phyloP scores from a whole-genome alignment of 2,888 invertebrate species.

The Exocentrus adspersus region DNA sequence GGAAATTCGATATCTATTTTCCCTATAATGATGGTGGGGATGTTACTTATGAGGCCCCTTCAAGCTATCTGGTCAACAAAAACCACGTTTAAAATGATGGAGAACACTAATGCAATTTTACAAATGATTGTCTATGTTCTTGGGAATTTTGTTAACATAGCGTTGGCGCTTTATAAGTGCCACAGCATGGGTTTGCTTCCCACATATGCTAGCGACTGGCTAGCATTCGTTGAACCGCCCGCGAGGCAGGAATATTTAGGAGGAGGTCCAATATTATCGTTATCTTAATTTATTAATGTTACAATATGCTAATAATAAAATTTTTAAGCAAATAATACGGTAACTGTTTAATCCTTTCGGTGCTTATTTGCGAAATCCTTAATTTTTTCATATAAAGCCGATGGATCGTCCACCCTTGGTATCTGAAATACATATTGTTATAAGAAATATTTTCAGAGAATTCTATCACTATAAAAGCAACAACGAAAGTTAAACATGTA shows the following conservation, averaged over 20 bases:
- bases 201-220: conserved; percentile 97
- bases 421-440: conserved; percentile 68
- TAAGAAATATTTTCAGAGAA: too few species aligned
- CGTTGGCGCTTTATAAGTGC: conserved; percentile 94
- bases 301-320: conserved; percentile 44
- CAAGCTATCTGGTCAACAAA: conserved; percentile 93
- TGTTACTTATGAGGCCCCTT: conserved; percentile 96
- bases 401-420: conserved; percentile 86
- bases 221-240: conserved; percentile 95
- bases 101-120: conserved; percentile 87
- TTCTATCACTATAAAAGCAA: too few species aligned
- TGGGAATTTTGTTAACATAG: conserved; percentile 92
- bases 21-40: conserved; percentile 99
- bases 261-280: conserved; percentile 78
- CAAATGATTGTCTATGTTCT: conserved; percentile 94
- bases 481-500: too few species aligned
- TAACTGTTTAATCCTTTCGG: conserved; percentile 65
- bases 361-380: conserved; percentile 77
- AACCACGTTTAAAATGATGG: conserved; percentile 92
- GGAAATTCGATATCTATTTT: conserved; percentile 99
- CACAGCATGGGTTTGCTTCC: conserved; percentile 97
- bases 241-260: conserved; percentile 86
- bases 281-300: conserved; percentile 49
- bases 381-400: conserved; percentile 74
- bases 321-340: conserved; percentile 22